phyloP scores from a whole-genome alignment of 2,797 vertebrate genomes.

The Tamandua tetradactyla region DNA sequence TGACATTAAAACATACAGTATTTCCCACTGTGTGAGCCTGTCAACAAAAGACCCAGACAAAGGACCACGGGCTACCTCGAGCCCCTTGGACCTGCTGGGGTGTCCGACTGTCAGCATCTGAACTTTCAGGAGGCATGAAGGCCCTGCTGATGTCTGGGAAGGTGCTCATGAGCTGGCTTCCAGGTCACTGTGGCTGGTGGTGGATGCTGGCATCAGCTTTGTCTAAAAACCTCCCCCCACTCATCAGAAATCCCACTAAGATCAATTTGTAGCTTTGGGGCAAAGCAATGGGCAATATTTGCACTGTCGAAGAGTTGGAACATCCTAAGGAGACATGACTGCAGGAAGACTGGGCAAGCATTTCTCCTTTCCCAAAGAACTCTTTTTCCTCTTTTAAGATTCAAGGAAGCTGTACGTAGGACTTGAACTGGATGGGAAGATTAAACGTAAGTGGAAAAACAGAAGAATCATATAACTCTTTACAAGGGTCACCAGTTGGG shows the following conservation, averaged over 20 bases:
- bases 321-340: background rate
- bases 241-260: background rate
- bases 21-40: background rate
- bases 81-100: background rate
- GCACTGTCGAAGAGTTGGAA: background rate
- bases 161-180: background rate
- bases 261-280: background rate
- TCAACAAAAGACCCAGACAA: conserved; percentile 45
- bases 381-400: background rate
- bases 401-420: background rate
- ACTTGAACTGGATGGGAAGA: background rate
- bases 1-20: conserved; percentile 24
- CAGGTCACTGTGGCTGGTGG: fast-evolving
- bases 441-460: background rate
- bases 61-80: background rate
- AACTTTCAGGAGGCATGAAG: background rate
- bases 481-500: background rate
- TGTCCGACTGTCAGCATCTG: background rate
- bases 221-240: background rate
- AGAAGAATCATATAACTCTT: background rate
- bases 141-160: background rate
- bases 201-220: background rate
- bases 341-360: background rate
- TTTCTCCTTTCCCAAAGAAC: background rate
- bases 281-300: background rate